Percentiles rank a stretch among this genome's conserved stretches.
Evolutionary conservation across 2,888 invertebrate genomes (phyloP).

Genomic region (Antheraea assamensis): DNA sequence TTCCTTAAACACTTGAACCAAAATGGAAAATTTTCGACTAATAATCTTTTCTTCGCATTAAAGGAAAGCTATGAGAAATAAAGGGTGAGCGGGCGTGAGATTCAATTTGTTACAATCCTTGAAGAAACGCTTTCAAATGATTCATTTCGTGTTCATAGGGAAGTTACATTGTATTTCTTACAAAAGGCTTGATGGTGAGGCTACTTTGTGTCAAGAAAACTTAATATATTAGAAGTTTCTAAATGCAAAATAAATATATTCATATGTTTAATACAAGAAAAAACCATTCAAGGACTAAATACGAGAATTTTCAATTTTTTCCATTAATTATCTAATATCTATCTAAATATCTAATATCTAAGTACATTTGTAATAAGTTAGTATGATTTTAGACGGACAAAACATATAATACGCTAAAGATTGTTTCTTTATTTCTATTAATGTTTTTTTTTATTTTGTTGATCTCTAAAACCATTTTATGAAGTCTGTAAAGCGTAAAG

Average conservation of each 20-base stretch:
- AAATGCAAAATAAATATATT: constrained; percentile 52
- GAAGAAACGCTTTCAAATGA: constrained; percentile 71
- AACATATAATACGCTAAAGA: too few species aligned
- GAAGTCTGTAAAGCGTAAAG: too few species aligned
- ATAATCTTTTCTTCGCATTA: constrained; percentile 72
- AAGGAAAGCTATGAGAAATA: constrained; percentile 69
- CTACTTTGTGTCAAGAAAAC: constrained; percentile 59
- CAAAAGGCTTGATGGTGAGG: constrained; percentile 52
- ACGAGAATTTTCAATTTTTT: background rate
- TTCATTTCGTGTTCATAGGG: constrained; percentile 68
- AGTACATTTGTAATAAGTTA: too few species aligned
- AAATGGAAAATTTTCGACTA: constrained; percentile 70
- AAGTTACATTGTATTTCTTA: constrained; percentile 78
- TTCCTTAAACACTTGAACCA: constrained; percentile 48
- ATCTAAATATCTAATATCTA: background rate
- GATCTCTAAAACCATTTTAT: too few species aligned
- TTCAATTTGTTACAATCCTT: constrained; percentile 76
- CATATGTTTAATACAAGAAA: background rate
- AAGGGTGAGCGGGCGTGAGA: constrained; percentile 74
- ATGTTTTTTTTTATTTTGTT: too few species aligned
- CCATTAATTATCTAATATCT: background rate
- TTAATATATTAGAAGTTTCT: constrained; percentile 47
- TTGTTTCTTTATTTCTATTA: too few species aligned
- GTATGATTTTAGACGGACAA: too few species aligned
- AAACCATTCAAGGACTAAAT: background rate